Conservation (phyloP, 1,140 invertebrate species). For the Paracyclopina nana region DNA sequence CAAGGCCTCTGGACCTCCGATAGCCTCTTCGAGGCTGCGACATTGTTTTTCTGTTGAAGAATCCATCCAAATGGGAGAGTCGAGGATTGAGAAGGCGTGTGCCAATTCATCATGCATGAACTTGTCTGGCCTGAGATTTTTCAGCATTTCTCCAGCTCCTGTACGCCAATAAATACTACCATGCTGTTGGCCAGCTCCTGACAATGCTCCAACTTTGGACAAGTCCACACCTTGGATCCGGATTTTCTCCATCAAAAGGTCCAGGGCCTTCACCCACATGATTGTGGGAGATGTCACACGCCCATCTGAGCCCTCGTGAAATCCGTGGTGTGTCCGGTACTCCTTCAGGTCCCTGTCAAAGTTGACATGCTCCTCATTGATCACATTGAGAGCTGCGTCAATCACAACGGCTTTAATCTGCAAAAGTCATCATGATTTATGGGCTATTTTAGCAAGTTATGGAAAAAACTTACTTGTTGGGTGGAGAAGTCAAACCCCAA, state of each 20-base stretch:
- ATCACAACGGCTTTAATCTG: constrained; percentile 78
- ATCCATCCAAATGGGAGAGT: constrained; percentile 95
- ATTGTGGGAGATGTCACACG: constrained; percentile 50
- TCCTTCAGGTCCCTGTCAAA: constrained; percentile 78
- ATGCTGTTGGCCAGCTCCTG: constrained; percentile 83
- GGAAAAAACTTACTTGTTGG: constrained; percentile 16
- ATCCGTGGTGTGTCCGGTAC: constrained; percentile 60
- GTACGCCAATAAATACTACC: constrained; percentile 83
- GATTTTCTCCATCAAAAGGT: constrained; percentile 67
- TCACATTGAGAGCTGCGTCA: constrained; percentile 44
- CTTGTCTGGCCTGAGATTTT: constrained; percentile 42
- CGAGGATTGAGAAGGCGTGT: constrained; percentile 44
- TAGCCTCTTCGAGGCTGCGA: constrained; percentile 45
- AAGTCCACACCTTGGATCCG: constrained; percentile 61
- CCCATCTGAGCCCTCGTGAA: constrained; percentile 38
- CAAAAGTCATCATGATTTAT: constrained; percentile 26
- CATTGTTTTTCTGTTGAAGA: constrained; percentile 66
- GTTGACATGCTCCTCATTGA: constrained; percentile 56
- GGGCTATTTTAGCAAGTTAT: neutral
- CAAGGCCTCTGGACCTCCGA: constrained; percentile 58
- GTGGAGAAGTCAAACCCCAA: constrained; percentile 19
- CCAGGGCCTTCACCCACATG: constrained; percentile 89
- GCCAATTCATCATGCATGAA: constrained; percentile 65
- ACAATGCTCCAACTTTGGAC: constrained; percentile 53
- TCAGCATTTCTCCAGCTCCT: constrained; percentile 42